Base-by-base conservation (phyloP, 2,797 vertebrate genomes). In the Hafferia zeledoni region DNA sequence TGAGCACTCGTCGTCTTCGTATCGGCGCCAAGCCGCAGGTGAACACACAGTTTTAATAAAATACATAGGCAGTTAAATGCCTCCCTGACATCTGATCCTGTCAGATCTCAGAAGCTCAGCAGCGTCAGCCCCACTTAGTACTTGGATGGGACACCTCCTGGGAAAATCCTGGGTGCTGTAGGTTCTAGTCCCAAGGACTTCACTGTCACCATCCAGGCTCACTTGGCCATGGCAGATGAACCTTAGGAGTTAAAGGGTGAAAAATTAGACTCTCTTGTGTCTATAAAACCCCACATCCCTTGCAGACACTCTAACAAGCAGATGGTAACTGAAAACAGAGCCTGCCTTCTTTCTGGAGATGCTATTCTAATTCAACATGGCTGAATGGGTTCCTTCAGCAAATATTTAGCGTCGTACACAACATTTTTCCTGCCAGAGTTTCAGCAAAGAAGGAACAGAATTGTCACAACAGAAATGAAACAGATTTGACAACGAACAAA, bases 381-480 rank as follows among this genome's bases (percentile, higher is more conserved):
- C 87, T 92, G 79, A 94, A 94, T 22, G 59, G 28, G 46, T 82
- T 94, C 69, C 85, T 84, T 88, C 83, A 59, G 74, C 59, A 91
- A 91, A 88, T 81, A 83, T 88, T 91, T 91, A 55, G 72, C 37
- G 69, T 78, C 59, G 46, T 33, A 75, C 79, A 86, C 86, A 83
- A 93, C 50, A 69, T 86, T 86, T 91, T 81, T 81, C 69, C 72
- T 95, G 91, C 80, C 90, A 93, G 57, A 79, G 77, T 56, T 77
- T 77, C 87, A 83, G 90, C 85, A 88, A 67, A 13, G 87, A 88
- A 88, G 2, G 33, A 93, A 76, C 24, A 44, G 57, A 94, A 93
- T 88, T 77, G 84, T 91, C 89, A 87, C 72, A 95, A 94, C 57
- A 94, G 77, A 93, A 95, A 94, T 7, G 55, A 81, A 96, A 88